A percentile compares a stretch with the other conserved stretches of the same genome.
Evolutionary conservation across 2,888 invertebrate genomes (phyloP).

Genomic region (Mythimna albipuncta): DNA sequence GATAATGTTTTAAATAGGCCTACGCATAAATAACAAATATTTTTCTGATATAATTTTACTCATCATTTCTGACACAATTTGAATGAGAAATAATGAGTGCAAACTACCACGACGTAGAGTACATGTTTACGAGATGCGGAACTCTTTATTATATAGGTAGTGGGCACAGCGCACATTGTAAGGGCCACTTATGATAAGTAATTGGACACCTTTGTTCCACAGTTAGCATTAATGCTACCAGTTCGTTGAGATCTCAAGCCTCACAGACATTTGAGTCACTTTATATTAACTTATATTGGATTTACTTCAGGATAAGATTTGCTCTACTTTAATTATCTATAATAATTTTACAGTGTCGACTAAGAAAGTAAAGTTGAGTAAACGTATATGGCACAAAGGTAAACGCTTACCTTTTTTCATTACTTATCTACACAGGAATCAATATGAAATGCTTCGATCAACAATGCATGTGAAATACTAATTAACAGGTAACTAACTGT

Average conservation of each 20-base stretch:
- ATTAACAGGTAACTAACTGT: not conserved
- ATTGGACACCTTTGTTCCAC: constrained; percentile 57
- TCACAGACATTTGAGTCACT: constrained; percentile 8
- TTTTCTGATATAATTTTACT: constrained; percentile 4
- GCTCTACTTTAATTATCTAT: not conserved
- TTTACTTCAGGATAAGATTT: constrained; percentile 1
- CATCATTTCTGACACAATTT: not conserved
- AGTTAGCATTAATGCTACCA: constrained; percentile 29
- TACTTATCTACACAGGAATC: not conserved
- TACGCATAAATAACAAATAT: constrained; percentile 9
- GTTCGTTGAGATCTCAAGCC: constrained; percentile 27
- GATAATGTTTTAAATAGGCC: constrained; percentile 34
- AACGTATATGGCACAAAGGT: not conserved
- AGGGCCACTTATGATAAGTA: constrained; percentile 44
- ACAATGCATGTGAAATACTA: too few relatives aligned
- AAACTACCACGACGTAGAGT: constrained; percentile 3
- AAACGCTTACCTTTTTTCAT: not conserved
- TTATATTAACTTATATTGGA: not conserved
- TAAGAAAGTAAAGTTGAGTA: not conserved
- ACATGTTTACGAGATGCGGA: constrained; percentile 35
- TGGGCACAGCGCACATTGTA: constrained; percentile 34
- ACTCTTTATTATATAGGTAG: constrained; percentile 25
- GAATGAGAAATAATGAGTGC: not conserved
- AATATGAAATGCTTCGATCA: too few relatives aligned
- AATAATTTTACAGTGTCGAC: not conserved